These are phyloP conservation scores for Microtus richardsoni DNA, from an alignment of 2,113 vertebrate genomes.

Conservation along the genomic window DNA sequence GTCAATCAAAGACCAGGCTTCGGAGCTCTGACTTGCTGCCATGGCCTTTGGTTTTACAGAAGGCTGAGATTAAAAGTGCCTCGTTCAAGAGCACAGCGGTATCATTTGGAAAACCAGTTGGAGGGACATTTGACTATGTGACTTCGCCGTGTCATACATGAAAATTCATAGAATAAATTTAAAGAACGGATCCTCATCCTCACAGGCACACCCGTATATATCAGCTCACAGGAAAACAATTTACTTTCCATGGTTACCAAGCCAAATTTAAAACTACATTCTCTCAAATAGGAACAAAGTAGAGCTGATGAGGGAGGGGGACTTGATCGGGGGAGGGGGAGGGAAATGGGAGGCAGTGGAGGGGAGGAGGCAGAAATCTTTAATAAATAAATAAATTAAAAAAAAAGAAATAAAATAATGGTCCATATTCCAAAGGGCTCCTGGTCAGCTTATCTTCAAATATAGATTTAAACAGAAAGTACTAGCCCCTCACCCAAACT, in stretches of 20 bases:
- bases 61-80: neutral
- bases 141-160: neutral
- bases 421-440: neutral
- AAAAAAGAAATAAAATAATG: neutral
- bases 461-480: neutral
- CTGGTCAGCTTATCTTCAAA: neutral
- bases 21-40: conserved; percentile 8
- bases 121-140: neutral
- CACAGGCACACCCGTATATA: neutral
- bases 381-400: too few species aligned
- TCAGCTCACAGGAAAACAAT: neutral
- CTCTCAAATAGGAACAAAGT: neutral
- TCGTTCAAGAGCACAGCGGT: neutral
- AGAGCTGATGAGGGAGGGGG: too few species aligned
- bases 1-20: conserved; percentile 55
- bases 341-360: too few species aligned
- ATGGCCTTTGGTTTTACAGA: conserved; percentile 41
- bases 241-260: neutral
- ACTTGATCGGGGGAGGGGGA: too few species aligned
- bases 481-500: neutral
- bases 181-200: conserved; percentile 27
- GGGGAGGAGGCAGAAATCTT: too few species aligned
- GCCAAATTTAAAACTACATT: conserved; percentile 20
- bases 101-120: neutral
- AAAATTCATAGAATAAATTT: neutral